phyloP scores from a whole-genome alignment of 1,140 invertebrate species.

The Delia radicum region DNA sequence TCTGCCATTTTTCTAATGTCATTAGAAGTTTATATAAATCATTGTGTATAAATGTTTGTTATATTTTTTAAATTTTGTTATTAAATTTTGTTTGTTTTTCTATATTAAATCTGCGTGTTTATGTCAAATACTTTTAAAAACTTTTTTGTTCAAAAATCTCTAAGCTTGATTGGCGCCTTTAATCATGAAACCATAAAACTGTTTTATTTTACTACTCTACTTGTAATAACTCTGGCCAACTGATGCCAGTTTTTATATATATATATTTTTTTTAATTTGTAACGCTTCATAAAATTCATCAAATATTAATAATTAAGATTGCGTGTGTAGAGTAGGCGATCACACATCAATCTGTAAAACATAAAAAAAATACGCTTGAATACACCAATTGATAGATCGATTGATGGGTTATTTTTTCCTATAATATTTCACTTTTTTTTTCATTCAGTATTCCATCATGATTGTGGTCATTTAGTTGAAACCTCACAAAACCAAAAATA shows the following conservation, averaged over 20 bases:
- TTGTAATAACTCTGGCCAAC: background rate
- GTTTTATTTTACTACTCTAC: background rate
- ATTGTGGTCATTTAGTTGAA: too few species aligned
- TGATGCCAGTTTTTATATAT: too few species aligned
- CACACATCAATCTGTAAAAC: background rate
- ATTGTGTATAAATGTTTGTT: too few species aligned
- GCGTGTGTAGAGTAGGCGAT: conserved; percentile 7
- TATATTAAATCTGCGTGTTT: too few species aligned
- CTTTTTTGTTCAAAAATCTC: background rate
- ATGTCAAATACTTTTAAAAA: background rate
- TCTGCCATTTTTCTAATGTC: too few species aligned
- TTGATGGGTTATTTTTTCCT: background rate
- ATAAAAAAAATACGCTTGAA: background rate
- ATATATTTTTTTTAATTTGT: too few species aligned
- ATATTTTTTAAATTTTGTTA: background rate
- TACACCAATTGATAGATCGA: conserved; percentile 16
- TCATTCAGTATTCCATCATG: too few species aligned
- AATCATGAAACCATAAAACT: background rate
- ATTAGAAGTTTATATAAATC: too few species aligned
- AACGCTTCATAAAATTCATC: conserved; percentile 1
- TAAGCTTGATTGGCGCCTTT: conserved; percentile 10
- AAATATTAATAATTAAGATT: conserved; percentile 11
- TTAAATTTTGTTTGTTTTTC: too few species aligned
- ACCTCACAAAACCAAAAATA: too few species aligned
- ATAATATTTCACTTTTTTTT: background rate